Percentiles rank a stretch among this genome's conserved stretches.
Evolutionary conservation across 1,140 invertebrate genomes (phyloP).

Genomic region (Pentalonia nigronervosa): DNA sequence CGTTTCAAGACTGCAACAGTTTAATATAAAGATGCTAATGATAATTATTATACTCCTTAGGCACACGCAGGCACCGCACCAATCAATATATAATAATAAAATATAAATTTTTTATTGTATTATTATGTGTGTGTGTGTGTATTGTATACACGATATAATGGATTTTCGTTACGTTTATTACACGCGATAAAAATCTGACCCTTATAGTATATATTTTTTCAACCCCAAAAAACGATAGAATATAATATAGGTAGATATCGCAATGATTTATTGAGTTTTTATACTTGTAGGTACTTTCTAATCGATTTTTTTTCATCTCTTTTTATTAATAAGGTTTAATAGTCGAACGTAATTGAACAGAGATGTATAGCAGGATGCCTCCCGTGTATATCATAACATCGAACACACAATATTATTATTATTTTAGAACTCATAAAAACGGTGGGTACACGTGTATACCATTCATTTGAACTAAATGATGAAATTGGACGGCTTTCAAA

Average conservation of each 20-base stretch:
- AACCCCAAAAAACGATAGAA: not conserved
- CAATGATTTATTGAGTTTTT: conserved; percentile 3
- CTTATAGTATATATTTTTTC: not conserved
- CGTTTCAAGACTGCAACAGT: not conserved
- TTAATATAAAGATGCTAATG: not conserved
- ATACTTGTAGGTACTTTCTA: not conserved
- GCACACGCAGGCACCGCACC: not conserved
- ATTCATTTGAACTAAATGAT: not conserved
- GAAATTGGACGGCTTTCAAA: not conserved
- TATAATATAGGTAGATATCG: not conserved
- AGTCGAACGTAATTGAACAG: not conserved
- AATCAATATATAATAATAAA: not conserved
- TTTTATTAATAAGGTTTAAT: not conserved
- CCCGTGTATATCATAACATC: not conserved
- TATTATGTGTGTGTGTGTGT: too few species aligned
- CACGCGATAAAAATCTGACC: conserved; percentile 14
- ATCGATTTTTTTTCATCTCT: not conserved
- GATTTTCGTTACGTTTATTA: not conserved
- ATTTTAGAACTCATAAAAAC: not conserved
- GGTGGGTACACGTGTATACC: too few species aligned
- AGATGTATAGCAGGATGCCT: not conserved
- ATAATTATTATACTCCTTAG: not conserved
- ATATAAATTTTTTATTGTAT: not conserved
- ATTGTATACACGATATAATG: not conserved
- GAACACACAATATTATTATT: not conserved